phyloP scores from a whole-genome alignment of 2,797 vertebrate genomes.

The Hephaestus fuliginosus region DNA sequence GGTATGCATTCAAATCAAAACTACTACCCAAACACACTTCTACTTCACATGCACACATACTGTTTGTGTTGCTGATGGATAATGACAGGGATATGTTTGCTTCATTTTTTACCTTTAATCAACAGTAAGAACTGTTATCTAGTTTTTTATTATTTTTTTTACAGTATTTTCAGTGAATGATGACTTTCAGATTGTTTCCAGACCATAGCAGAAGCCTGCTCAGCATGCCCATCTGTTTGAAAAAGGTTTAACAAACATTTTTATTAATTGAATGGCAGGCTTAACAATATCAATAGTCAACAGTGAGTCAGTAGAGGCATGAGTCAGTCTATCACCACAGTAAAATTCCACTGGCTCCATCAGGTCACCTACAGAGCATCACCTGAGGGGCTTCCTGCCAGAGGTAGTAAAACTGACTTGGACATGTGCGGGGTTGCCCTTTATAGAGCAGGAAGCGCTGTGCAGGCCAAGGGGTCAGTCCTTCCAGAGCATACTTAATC shows the following conservation, averaged over 20 bases:
- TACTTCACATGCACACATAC: background rate
- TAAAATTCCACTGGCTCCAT: constrained; percentile 54
- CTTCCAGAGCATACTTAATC: constrained; percentile 19
- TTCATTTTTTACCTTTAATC: background rate
- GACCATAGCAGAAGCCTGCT: background rate
- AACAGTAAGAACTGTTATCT: background rate
- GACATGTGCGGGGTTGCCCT: constrained; percentile 59
- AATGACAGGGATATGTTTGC: background rate
- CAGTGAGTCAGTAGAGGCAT: constrained; percentile 15
- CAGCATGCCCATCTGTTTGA: background rate
- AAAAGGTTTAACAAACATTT: background rate
- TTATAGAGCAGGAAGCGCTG: constrained; percentile 49
- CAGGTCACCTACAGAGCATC: constrained; percentile 69
- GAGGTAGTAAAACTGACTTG: constrained; percentile 56
- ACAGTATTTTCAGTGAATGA: background rate
- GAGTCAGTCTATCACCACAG: constrained; percentile 25
- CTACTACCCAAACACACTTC: background rate
- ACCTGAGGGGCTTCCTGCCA: constrained; percentile 68
- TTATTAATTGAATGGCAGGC: constrained; percentile 17
- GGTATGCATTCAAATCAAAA: background rate
- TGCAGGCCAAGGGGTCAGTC: constrained; percentile 50
- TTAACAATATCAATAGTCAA: constrained; percentile 4
- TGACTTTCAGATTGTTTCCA: background rate
- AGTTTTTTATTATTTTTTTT: background rate
- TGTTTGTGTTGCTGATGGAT: background rate